These are phyloP conservation scores for Pseudococcus longispinus DNA, from an alignment of 2,888 invertebrate genomes.

Conservation along the genomic window DNA sequence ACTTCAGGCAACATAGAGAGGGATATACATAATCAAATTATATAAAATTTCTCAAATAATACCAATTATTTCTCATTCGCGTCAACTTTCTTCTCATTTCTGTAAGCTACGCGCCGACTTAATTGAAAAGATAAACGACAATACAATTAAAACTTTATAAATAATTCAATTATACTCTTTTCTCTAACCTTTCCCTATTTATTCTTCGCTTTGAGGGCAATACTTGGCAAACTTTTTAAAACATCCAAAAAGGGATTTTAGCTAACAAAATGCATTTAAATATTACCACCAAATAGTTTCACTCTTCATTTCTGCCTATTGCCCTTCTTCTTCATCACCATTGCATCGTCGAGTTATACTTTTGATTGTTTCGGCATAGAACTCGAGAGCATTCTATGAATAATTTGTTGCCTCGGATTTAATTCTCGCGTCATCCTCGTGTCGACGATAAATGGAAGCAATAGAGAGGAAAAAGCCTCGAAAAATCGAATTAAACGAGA, in stretches of 20 bases:
- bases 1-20: background rate
- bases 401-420: background rate
- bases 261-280: conserved; percentile 14
- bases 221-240: background rate
- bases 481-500: conserved; percentile 16
- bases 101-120: background rate
- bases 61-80: background rate
- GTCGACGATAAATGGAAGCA: background rate
- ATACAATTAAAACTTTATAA: conserved; percentile 39
- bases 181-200: background rate
- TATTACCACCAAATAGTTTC: background rate
- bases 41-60: conserved; percentile 24
- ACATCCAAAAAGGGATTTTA: conserved; percentile 26
- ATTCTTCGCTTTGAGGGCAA: background rate
- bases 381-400: conserved; percentile 18
- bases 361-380: background rate
- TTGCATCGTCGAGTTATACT: background rate
- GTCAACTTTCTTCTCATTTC: background rate
- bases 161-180: conserved; percentile 28
- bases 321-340: background rate
- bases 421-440: background rate
- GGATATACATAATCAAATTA: conserved; percentile 3
- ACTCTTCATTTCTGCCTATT: background rate
- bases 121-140: conserved; percentile 37
- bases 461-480: background rate